Conservation (phyloP, 2,113 vertebrate genomes). For the Terrapene triunguis region DNA sequence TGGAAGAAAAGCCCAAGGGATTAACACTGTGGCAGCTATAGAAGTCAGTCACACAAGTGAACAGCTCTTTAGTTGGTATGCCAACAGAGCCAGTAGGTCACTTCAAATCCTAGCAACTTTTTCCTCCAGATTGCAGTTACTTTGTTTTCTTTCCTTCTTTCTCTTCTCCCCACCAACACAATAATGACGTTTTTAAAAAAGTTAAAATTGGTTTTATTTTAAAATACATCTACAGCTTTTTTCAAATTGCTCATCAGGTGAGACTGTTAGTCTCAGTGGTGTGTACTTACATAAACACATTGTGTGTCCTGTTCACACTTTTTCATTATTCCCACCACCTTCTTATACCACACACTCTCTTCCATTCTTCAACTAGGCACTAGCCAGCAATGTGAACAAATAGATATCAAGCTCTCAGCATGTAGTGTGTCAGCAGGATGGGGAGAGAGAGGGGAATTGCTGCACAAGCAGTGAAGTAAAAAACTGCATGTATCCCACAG, state of each 20-base stretch:
- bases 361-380: not conserved
- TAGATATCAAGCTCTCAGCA: not conserved
- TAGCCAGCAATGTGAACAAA: not conserved
- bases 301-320: not conserved
- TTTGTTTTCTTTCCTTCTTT: not conserved
- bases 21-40: not conserved
- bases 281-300: not conserved
- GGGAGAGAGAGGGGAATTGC: not conserved
- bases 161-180: not conserved
- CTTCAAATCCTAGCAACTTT: not conserved
- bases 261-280: not conserved
- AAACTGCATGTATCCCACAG: not conserved
- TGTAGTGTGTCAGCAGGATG: not conserved
- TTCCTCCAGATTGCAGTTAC: not conserved
- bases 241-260: not conserved
- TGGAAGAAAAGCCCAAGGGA: slow-evolving; percentile 11
- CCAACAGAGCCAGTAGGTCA: not conserved
- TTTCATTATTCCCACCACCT: not conserved
- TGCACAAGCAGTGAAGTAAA: not conserved
- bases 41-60: slow-evolving; percentile 24
- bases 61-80: not conserved
- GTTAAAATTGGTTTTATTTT: not conserved
- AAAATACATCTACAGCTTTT: not conserved
- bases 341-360: not conserved
- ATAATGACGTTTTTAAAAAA: not conserved